A percentile compares a stretch with the other conserved stretches of the same genome.
These are phyloP conservation scores for Notothenia coriiceps DNA, from an alignment of 2,113 vertebrate genomes.

Conservation along the genomic window DNA sequence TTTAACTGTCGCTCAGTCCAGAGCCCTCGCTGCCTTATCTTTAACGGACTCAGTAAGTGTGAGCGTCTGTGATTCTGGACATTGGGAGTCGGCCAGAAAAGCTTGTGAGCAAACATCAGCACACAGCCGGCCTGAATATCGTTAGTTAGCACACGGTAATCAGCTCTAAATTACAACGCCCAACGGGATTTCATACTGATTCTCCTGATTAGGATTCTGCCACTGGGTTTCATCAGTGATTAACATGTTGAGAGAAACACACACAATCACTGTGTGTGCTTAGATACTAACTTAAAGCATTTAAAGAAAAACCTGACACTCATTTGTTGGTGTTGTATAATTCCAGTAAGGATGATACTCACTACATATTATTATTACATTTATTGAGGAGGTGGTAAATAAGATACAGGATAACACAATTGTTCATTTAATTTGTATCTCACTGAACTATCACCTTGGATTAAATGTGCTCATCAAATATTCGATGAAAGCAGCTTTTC, in stretches of 20 bases:
- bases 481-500: too few relatives aligned
- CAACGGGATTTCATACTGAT: background rate
- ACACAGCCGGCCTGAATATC: background rate
- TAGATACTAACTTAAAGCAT: background rate
- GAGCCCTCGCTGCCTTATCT: background rate
- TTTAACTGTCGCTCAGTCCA: background rate
- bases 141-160: background rate
- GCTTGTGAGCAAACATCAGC: background rate
- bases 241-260: background rate
- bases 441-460: too few relatives aligned
- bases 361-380: too few relatives aligned
- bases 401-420: too few relatives aligned
- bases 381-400: too few relatives aligned
- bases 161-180: background rate
- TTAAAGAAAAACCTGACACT: background rate
- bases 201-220: background rate
- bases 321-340: background rate
- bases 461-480: too few relatives aligned
- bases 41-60: background rate
- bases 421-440: too few relatives aligned
- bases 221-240: constrained; percentile 4
- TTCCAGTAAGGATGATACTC: background rate
- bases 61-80: background rate
- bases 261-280: background rate
- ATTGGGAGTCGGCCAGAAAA: constrained; percentile 1